A percentile compares a stretch with the other conserved stretches of the same genome.
Conservation (phyloP, 2,113 vertebrate species). For the Trogon surrucura region DNA sequence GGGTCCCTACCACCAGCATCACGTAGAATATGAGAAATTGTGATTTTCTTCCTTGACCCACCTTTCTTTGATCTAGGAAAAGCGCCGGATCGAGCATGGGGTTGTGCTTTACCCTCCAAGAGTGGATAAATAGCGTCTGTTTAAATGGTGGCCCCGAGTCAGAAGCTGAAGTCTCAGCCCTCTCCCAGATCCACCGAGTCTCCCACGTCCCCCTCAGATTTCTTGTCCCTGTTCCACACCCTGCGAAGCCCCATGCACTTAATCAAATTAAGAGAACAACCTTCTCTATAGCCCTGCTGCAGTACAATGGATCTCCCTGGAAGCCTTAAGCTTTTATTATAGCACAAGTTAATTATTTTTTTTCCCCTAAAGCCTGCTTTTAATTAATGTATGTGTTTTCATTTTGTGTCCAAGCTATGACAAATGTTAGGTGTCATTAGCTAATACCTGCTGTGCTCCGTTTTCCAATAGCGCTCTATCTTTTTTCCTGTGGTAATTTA, state of each 20-base stretch:
- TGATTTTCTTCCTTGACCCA: background rate
- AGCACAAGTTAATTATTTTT: background rate
- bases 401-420: background rate
- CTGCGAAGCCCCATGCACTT: rapidly evolving
- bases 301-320: background rate
- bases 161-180: background rate
- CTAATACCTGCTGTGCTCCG: background rate
- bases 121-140: background rate
- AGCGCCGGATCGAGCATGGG: background rate
- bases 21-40: background rate
- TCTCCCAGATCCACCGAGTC: rapidly evolving
- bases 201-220: rapidly evolving
- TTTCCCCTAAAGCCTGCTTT: background rate
- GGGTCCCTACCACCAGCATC: background rate
- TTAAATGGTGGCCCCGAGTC: background rate
- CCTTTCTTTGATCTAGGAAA: background rate
- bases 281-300: background rate
- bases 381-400: background rate
- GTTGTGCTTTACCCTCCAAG: rapidly evolving
- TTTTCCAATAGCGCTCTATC: background rate
- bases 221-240: background rate
- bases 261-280: background rate
- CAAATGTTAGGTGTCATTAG: background rate
- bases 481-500: background rate
- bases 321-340: background rate